Base-by-base conservation (phyloP, 2,113 vertebrate genomes). In the Epinephelus moara region DNA sequence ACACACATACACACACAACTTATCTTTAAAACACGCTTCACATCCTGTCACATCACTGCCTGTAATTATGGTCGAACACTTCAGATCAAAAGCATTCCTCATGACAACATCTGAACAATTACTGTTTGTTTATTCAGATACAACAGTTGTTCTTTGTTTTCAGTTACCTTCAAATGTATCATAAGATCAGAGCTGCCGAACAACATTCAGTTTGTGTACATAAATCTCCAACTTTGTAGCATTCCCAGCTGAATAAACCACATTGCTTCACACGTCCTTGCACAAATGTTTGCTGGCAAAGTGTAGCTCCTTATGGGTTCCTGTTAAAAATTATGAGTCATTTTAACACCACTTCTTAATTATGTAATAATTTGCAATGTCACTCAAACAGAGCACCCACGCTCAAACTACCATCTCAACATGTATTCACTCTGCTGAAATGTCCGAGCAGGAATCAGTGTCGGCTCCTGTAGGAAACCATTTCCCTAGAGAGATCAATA, bases 291-390 rank as follows among this genome's bases (percentile, higher is more conserved):
- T 75, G 66, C 78, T 89, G 85, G 85, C 79, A 81, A 59, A 88
- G 55, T 1, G 7, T 53, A 23, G 27, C 37, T 81, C 78, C 78
- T 85, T 84, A 86, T 88, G 89, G 64, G 85, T 72, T 78, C 85
- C 80, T 85, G 85, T 92, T 88, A 88, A 88, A 92, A 90, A 87
- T 45, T 69, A 27, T 85, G 85, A 92, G 42, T 91, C 78, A 86
- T 80, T 88, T 84, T 84, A 78, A 84, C 87, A 89, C 82, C 75
- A 45, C 18, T 19, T 17, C 72, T 76, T 57, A 50, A 89, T 90
- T 87, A 85, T 85, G 78, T 73, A 85, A 88, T 73, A 1, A 70
- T 81, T 82, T 50, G 25, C 59, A 72, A 78, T 85, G 70, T 75
- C 89, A 88, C 59, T 87, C 77, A 88, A 85, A 80, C 68, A 33